A percentile compares a stretch with the other conserved stretches of the same genome.
Conservation (phyloP, 2,797 vertebrate genomes). For the Eulemur albifrons region DNA sequence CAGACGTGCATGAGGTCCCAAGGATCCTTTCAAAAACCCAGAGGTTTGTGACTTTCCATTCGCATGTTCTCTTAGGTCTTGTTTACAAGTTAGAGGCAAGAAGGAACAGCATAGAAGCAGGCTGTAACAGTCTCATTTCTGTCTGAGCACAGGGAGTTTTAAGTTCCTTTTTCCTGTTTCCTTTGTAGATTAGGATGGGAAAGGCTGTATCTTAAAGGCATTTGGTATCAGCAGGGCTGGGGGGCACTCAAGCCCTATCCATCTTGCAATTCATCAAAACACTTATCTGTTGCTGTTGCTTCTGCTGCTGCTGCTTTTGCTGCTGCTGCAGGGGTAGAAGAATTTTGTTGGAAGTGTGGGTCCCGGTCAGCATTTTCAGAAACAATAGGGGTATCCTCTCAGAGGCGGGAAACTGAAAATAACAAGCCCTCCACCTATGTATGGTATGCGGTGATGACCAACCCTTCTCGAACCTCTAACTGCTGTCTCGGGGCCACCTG, state of each 20-base stretch:
- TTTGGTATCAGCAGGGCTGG: constrained; percentile 83
- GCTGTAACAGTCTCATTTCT: constrained; percentile 85
- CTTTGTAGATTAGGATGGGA: constrained; percentile 92
- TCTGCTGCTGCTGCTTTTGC: constrained; percentile 61
- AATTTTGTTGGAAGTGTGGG: constrained; percentile 70
- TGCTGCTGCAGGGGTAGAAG: constrained; percentile 57
- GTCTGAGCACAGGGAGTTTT: constrained; percentile 90
- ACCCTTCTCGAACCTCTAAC: constrained; percentile 49
- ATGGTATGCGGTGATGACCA: constrained; percentile 65
- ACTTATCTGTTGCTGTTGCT: constrained; percentile 75
- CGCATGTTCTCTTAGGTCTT: constrained; percentile 64
- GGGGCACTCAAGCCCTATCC: constrained; percentile 74
- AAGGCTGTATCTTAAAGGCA: constrained; percentile 90
- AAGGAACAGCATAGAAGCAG: constrained; percentile 72
- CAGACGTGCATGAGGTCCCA: constrained; percentile 79
- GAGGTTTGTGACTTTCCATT: constrained; percentile 63
- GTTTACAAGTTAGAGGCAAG: constrained; percentile 81
- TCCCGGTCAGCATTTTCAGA: constrained; percentile 82
- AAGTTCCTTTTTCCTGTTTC: constrained; percentile 96
- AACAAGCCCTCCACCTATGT: constrained; percentile 77
- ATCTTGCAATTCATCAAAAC: constrained; percentile 82
- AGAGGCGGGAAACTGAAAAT: constrained; percentile 71
- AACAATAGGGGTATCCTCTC: constrained; percentile 85
- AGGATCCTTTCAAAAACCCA: constrained; percentile 70
- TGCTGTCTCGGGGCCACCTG: constrained; percentile 38